phyloP scores from a whole-genome alignment of 2,113 vertebrate genomes.

The Mus musculus region DNA sequence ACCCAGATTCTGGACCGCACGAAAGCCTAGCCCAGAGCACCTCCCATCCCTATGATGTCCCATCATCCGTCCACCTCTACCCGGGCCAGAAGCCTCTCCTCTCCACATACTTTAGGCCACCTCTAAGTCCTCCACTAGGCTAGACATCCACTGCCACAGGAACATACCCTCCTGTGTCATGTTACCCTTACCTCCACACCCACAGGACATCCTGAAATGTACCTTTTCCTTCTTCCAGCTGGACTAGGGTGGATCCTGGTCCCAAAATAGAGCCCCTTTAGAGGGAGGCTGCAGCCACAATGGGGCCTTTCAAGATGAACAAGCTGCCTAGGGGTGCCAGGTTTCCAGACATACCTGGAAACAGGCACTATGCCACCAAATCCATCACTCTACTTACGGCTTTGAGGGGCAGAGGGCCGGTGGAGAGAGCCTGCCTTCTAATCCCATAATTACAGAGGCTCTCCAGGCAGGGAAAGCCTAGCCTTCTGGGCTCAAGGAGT shows the following conservation, averaged over 20 bases:
- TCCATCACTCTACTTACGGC: not conserved
- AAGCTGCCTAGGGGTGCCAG: not conserved
- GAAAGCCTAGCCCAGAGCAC: not conserved
- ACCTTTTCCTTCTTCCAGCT: slow-evolving; percentile 78
- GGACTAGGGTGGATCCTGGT: slow-evolving; percentile 65
- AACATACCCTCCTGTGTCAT: rapidly evolving
- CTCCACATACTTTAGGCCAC: not conserved
- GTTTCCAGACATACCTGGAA: slow-evolving; percentile 78
- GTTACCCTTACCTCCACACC: not conserved
- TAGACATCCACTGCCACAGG: not conserved
- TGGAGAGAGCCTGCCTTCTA: slow-evolving; percentile 32
- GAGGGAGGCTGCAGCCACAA: slow-evolving; percentile 62
- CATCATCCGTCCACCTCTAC: not conserved
- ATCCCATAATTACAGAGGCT: slow-evolving; percentile 69
- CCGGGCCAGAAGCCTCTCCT: not conserved
- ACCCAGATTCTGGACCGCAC: not conserved
- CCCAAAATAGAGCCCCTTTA: slow-evolving; percentile 63
- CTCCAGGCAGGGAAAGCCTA: not conserved
- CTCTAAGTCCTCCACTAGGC: not conserved
- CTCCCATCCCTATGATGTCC: not conserved
- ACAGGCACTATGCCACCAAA: slow-evolving; percentile 11
- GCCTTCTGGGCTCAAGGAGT: not conserved
- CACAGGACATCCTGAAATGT: slow-evolving; percentile 67
- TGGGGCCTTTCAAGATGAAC: slow-evolving; percentile 64
- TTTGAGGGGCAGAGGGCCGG: slow-evolving; percentile 15